These are phyloP conservation scores for Agrypnia vestita DNA, from an alignment of 1,140 invertebrate species.

Conservation along the genomic window DNA sequence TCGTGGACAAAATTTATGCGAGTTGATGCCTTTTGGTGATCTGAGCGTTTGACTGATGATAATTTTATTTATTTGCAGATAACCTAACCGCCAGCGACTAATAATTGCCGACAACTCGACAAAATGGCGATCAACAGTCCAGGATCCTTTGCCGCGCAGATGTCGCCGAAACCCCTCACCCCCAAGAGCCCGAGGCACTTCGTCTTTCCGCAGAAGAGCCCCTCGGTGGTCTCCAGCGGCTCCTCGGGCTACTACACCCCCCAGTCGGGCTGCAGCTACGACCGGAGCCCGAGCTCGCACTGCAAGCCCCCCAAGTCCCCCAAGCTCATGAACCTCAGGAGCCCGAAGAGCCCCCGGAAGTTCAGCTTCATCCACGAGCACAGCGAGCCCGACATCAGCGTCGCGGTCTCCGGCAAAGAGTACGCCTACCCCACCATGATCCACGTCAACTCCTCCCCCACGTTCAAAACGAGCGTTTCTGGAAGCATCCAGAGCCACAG, in stretches of 20 bases:
- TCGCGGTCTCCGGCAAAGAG: neutral
- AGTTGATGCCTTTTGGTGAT: too few species aligned
- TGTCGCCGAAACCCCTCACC: slow-evolving; percentile 70
- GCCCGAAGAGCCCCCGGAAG: slow-evolving; percentile 70
- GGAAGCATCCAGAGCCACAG: slow-evolving; percentile 40
- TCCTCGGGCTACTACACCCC: slow-evolving; percentile 72
- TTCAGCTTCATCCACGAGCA: slow-evolving; percentile 69
- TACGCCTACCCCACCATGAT: slow-evolving; percentile 15
- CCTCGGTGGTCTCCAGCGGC: slow-evolving; percentile 70
- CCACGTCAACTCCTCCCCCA: slow-evolving; percentile 21
- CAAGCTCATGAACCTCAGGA: slow-evolving; percentile 66
- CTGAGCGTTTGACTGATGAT: too few species aligned
- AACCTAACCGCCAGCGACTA: neutral
- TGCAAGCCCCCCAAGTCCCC: slow-evolving; percentile 68
- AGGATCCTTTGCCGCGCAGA: slow-evolving; percentile 67
- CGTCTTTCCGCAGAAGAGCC: slow-evolving; percentile 71
- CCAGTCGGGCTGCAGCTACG: slow-evolving; percentile 71
- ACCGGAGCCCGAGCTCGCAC: slow-evolving; percentile 64
- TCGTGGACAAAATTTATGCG: too few species aligned
- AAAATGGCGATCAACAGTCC: slow-evolving; percentile 72
- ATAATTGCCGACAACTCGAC: too few species aligned
- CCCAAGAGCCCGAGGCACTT: slow-evolving; percentile 72
- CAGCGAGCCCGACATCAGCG: slow-evolving; percentile 5
- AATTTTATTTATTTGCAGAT: neutral
- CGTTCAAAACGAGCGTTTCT: slow-evolving; percentile 20